Base-by-base conservation (phyloP, 2,888 invertebrate species). In the Nematopogon swammerdamellus region DNA sequence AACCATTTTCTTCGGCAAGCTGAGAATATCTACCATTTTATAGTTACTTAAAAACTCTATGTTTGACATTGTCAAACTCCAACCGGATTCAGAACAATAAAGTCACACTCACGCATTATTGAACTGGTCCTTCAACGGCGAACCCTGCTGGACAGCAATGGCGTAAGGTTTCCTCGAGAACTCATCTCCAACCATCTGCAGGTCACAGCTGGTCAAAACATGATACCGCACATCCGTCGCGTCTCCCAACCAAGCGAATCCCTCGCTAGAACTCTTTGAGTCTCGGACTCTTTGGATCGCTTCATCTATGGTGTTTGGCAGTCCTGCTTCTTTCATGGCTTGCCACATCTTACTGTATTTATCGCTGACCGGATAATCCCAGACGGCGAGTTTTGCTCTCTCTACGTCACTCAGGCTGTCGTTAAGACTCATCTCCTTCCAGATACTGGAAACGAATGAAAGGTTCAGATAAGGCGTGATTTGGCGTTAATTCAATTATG, bases 321-420 rank as follows among this genome's bases (percentile, higher is more conserved):
- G 82, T 0, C 85, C 86, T 0, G 95, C 91, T 52, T 85, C 85
- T 60, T 86, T 83, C 95, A 97, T 98, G 0, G 94, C 93, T 65
- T 96, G 93, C 92, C 97, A 97, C 90, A 99, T 96, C 73, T 97
- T 98, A 43, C 96, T 97, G 69, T 95, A 98, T 64, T 95, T 97
- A 71, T 98, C 97, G 61, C 95, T 95, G 0, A 98, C 96, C 0
- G 98, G 98, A 67, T 98, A 98, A 67, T 98, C 97, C 97, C 97
- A 98, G 0, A 98, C 98, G 0, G 98, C 97, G 16, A 97, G 70
- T 67, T 96, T 93, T 0, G 97, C 92, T 25, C 97, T 81, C 63
- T 97, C 95, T 3, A 93, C 85, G 51, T 95, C 92, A 18, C 88
- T 87, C 48, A 97, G 70, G 49, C 93, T 95, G 70, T 97, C 97